phyloP scores from a whole-genome alignment of 2,888 invertebrate genomes.

The Holacanthella duospinosa region DNA sequence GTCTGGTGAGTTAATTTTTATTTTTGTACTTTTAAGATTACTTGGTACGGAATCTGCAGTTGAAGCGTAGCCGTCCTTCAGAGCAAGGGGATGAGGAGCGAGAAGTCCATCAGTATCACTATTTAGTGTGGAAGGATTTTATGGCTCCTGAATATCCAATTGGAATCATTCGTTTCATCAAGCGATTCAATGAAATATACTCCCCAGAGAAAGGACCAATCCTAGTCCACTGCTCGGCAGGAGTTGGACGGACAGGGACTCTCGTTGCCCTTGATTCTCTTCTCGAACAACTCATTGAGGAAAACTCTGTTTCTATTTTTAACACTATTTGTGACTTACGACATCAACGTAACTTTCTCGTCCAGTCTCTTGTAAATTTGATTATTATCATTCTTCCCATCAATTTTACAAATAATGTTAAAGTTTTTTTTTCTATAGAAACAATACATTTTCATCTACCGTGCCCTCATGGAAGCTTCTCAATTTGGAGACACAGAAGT shows the following conservation, averaged over 20 bases:
- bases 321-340: slow-evolving; percentile 81
- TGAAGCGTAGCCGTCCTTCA: slow-evolving; percentile 43
- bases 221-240: slow-evolving; percentile 83
- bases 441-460: slow-evolving; percentile 93
- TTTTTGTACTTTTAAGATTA: slow-evolving; percentile 55
- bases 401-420: not conserved
- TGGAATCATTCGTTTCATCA: slow-evolving; percentile 80
- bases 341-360: slow-evolving; percentile 82
- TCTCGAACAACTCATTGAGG: slow-evolving; percentile 70
- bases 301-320: slow-evolving; percentile 75
- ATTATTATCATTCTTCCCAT: not conserved
- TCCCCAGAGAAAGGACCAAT: slow-evolving; percentile 68
- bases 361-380: slow-evolving; percentile 63
- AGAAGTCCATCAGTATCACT: slow-evolving; percentile 80
- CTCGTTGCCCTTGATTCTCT: slow-evolving; percentile 84
- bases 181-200: slow-evolving; percentile 76
- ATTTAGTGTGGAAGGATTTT: slow-evolving; percentile 91
- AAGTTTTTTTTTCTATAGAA: slow-evolving; percentile 50
- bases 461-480: slow-evolving; percentile 80
- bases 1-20: not conserved
- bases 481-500: slow-evolving; percentile 89
- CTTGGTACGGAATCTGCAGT: slow-evolving; percentile 65
- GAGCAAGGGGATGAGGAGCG: slow-evolving; percentile 47
- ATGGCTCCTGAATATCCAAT: slow-evolving; percentile 90
- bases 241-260: slow-evolving; percentile 90